Percentiles rank a stretch among this genome's conserved stretches.
phyloP scores from a whole-genome alignment of 1,140 invertebrate species.

The Magallana ariakensis region DNA sequence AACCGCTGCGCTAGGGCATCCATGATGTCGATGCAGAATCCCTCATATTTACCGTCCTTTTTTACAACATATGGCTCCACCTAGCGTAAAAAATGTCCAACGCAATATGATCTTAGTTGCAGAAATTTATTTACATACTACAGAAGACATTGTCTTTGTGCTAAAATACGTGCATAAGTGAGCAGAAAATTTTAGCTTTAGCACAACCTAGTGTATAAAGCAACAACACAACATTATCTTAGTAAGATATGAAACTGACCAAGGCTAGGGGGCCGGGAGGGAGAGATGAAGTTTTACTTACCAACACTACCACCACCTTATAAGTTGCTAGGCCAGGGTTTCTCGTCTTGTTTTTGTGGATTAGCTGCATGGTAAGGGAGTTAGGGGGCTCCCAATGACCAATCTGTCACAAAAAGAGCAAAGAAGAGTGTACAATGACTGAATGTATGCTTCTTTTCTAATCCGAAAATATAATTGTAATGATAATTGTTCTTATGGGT shows the following conservation, averaged over 20 bases:
- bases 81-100: background rate
- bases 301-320: background rate
- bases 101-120: background rate
- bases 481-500: too few species aligned
- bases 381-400: background rate
- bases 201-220: too few species aligned
- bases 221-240: too few species aligned
- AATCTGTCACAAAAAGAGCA: background rate
- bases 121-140: too few species aligned
- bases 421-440: background rate
- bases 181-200: too few species aligned
- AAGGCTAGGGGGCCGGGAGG: too few species aligned
- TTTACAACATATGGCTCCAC: background rate
- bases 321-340: background rate
- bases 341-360: background rate
- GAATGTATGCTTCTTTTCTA: too few species aligned
- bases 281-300: background rate
- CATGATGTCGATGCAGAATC: constrained; percentile 34
- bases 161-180: too few species aligned
- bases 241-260: too few species aligned
- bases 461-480: too few species aligned
- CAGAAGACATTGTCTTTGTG: too few species aligned
- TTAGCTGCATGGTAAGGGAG: background rate
- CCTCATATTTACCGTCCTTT: constrained; percentile 14
- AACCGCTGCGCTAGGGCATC: background rate